Base-by-base conservation (phyloP, 2,888 invertebrate genomes). In the Chalcis sispes region DNA sequence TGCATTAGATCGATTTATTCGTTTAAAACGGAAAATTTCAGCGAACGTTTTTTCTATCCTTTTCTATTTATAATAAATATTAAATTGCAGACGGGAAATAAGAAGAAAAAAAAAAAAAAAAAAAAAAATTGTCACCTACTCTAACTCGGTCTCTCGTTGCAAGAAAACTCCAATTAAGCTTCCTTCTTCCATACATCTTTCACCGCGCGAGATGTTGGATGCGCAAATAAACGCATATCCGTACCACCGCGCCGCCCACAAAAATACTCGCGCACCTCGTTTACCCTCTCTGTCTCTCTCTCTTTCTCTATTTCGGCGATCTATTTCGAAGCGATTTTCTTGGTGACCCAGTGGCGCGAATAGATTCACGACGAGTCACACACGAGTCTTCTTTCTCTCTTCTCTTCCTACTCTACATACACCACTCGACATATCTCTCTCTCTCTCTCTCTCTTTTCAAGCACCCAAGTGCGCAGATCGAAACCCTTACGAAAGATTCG, bases 281-380 rank as follows among this genome's bases (percentile, higher is more conserved):
- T 8, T 13, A 18, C 27, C 1, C 13, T 2, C 61, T 61, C 61
- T 20, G 20, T 29, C 23, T 52, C 32, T 18, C 64, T 42, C 1
- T 48, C 46, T 32, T 18, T 29, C 27, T 64, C 40, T 64, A 46
- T 56, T 56, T 36, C 36, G n/a, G 15, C 36, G 61, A 64, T 70
- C 75, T 75, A 75, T 75, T 75, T 75, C 67, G 27, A 72, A 18
- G 46, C 69, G 69, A 58, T 25, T 50, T 27, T 27, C 61, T 61
- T 58, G 64, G 25, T 85, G 85, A 86, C 85, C 85, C 83, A 85
- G 82, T 86, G 81, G 84, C 85, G 85, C 79, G 85, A 86, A 86
- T 85, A 86, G 85, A 86, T 82, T n/a, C n/a, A n/a, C n/a, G n/a
- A n/a, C n/a, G n/a, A n/a, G n/a, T n/a, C n/a, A n/a, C n/a, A n/a